Percentiles rank a stretch among this genome's conserved stretches.
Conservation (phyloP, 2,888 invertebrate genomes). For the Catotricha subobsoleta region DNA sequence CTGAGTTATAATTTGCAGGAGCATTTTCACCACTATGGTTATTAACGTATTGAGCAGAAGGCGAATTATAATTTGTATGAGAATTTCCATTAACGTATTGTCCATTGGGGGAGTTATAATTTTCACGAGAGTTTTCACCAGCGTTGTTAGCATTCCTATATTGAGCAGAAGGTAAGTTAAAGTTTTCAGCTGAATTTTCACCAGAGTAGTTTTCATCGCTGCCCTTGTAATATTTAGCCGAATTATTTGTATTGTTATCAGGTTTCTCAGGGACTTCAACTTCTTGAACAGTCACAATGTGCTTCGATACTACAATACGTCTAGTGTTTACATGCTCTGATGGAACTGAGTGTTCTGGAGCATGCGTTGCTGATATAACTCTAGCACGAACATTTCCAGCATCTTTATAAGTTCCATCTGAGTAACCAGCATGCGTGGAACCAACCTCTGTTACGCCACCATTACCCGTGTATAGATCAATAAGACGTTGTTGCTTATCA, state of each 20-base stretch:
- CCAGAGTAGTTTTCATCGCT: neutral
- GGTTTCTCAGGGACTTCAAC: conserved; percentile 31
- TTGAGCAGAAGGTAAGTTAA: no score
- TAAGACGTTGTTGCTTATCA: conserved; percentile 15
- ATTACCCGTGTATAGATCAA: conserved; percentile 32
- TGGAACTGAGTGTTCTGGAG: conserved; percentile 32
- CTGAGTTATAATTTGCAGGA: no score
- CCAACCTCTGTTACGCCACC: conserved; percentile 27
- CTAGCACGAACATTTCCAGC: conserved; percentile 33
- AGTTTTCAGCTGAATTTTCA: no score
- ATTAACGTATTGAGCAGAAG: no score
- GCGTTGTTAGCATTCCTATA: neutral
- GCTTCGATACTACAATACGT: conserved; percentile 40
- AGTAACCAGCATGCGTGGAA: conserved; percentile 15
- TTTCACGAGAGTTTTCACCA: conserved; percentile 13
- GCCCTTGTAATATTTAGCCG: conserved; percentile 22
- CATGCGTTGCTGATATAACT: conserved; percentile 37
- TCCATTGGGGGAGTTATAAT: conserved; percentile 13
- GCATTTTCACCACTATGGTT: no score
- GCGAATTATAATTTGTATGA: no score
- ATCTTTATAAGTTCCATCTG: conserved; percentile 24
- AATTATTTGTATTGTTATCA: conserved; percentile 13
- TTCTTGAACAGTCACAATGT: conserved; percentile 41
- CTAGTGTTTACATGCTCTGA: conserved; percentile 39
- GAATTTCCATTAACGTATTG: conserved; percentile 18